phyloP scores from a whole-genome alignment of 2,888 invertebrate species.

The Marasmarcha lunaedactyla region DNA sequence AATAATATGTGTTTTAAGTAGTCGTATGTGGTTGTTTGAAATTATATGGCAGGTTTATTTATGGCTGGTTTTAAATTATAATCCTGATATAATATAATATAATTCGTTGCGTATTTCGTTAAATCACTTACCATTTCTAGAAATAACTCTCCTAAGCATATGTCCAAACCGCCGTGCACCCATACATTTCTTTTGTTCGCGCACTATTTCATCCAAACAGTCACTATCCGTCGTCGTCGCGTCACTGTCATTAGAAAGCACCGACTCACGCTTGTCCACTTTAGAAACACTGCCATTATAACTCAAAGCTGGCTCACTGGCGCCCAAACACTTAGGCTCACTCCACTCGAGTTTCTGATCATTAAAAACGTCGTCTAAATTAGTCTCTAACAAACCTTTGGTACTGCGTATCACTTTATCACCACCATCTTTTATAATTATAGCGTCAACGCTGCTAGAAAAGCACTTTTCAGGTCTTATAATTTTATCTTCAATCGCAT shows the following conservation, averaged over 20 bases:
- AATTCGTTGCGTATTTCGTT: too few relatives aligned
- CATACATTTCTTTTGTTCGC: conserved; percentile 54
- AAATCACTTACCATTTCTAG: conserved; percentile 55
- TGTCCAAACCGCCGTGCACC: conserved; percentile 59
- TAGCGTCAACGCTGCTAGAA: conserved; percentile 54
- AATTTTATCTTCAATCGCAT: conserved; percentile 28
- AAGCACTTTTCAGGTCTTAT: conserved; percentile 43
- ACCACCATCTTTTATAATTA: conserved; percentile 37
- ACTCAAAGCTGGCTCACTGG: conserved; percentile 55
- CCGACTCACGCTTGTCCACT: conserved; percentile 40
- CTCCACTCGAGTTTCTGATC: conserved; percentile 46
- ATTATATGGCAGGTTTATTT: background rate
- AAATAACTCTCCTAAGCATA: conserved; percentile 52
- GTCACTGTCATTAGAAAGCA: conserved; percentile 53
- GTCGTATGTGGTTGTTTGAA: too few relatives aligned
- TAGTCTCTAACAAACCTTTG: conserved; percentile 68
- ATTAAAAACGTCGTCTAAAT: conserved; percentile 59
- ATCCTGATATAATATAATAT: too few relatives aligned
- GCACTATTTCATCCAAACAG: conserved; percentile 47
- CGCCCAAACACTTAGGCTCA: conserved; percentile 51
- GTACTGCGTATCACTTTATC: conserved; percentile 64
- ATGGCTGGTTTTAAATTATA: too few relatives aligned
- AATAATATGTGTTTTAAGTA: too few relatives aligned
- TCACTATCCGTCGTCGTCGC: conserved; percentile 53
- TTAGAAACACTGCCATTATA: conserved; percentile 33